phyloP scores from a whole-genome alignment of 2,888 invertebrate genomes.

The Drosophila testacea region DNA sequence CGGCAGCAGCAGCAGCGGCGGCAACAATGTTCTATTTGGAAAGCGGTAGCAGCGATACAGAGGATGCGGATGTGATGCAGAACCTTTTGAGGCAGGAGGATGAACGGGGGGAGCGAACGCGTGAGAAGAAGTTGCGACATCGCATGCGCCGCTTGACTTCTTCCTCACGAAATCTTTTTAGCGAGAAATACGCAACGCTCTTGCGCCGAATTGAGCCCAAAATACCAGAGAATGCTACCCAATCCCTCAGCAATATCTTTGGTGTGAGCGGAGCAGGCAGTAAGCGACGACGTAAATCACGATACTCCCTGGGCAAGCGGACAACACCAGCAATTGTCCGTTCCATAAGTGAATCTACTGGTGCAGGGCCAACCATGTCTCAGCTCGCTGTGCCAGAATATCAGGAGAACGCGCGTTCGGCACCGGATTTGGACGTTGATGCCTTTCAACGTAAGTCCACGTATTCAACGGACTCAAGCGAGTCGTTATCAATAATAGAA shows the following conservation, averaged over 20 bases:
- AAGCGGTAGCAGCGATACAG: conserved; percentile 66
- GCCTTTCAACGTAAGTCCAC: conserved; percentile 58
- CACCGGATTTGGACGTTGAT: conserved; percentile 70
- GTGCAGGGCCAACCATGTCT: conserved; percentile 45
- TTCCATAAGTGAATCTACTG: conserved; percentile 81
- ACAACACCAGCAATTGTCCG: conserved; percentile 70
- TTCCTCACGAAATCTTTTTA: conserved; percentile 87
- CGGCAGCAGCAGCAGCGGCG: conserved; percentile 61
- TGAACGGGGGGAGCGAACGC: conserved; percentile 86
- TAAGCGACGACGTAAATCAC: conserved; percentile 64
- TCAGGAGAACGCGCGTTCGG: conserved; percentile 75
- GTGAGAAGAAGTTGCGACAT: conserved; percentile 86
- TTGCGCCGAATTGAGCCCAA: conserved; percentile 85
- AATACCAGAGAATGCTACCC: conserved; percentile 84
- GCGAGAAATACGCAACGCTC: conserved; percentile 88
- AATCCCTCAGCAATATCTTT: conserved; percentile 86
- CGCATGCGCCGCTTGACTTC: conserved; percentile 88
- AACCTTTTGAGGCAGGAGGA: conserved; percentile 87
- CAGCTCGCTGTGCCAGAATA: conserved; percentile 63
- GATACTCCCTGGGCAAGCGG: conserved; percentile 43
- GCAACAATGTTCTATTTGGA: conserved; percentile 73
- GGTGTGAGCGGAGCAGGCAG: conserved; percentile 71
- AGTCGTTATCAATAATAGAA: conserved; percentile 59
- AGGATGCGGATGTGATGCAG: conserved; percentile 84
- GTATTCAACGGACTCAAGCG: conserved; percentile 67